phyloP scores from a whole-genome alignment of 2,113 vertebrate genomes.

The Phocoena sinus region DNA sequence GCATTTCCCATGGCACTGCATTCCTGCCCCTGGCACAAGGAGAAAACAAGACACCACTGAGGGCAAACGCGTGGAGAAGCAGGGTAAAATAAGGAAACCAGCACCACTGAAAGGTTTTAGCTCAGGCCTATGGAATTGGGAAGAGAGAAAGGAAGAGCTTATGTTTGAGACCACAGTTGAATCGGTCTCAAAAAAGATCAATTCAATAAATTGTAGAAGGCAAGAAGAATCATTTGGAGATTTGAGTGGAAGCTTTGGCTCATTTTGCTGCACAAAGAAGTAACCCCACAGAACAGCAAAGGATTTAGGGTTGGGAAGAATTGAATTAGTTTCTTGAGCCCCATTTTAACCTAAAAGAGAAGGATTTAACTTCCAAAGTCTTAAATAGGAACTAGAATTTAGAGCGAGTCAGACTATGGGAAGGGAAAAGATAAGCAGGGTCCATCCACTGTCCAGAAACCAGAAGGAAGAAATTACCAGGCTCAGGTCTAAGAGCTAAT shows the following conservation, averaged over 20 bases:
- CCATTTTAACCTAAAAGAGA: constrained; percentile 35
- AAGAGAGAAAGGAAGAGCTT: background rate
- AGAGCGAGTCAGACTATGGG: background rate
- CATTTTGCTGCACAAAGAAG: background rate
- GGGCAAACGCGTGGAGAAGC: background rate
- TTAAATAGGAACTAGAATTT: background rate
- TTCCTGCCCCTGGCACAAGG: background rate
- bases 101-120: background rate
- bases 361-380: background rate
- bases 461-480: background rate
- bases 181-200: background rate
- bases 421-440: background rate
- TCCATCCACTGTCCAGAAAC: background rate
- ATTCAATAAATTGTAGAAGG: background rate
- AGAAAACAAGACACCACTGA: background rate
- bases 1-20: background rate
- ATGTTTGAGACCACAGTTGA: background rate
- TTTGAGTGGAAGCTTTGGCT: background rate
- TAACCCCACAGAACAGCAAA: background rate
- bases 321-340: constrained; percentile 39
- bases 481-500: background rate
- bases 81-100: background rate
- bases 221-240: background rate
- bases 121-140: background rate
- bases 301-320: background rate